Evolutionary conservation across 1,140 invertebrate genomes (phyloP).

Genomic region (Pachyrhynchus sulphureomaculatus): DNA sequence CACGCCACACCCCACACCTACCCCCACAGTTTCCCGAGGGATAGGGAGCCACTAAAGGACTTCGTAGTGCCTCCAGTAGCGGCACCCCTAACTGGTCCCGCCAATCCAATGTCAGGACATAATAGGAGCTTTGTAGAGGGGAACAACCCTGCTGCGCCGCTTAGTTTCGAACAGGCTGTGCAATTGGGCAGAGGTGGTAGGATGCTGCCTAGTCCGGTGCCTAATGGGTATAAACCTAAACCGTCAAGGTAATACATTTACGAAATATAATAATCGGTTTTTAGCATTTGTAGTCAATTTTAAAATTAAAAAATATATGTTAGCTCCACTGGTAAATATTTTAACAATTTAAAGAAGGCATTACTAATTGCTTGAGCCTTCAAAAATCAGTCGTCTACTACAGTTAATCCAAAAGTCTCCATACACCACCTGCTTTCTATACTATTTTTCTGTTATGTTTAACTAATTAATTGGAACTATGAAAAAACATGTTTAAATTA

Average conservation of each 20-base stretch:
- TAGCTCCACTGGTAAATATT: no score
- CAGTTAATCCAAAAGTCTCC: no score
- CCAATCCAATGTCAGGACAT: slow-evolving; percentile 45
- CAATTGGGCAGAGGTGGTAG: slow-evolving; percentile 82
- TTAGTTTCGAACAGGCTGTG: slow-evolving; percentile 85
- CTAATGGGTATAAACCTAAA: slow-evolving; percentile 82
- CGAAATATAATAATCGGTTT: no score
- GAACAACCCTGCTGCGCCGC: slow-evolving; percentile 52
- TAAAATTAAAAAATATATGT: no score
- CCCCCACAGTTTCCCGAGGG: slow-evolving; percentile 41
- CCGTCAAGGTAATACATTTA: slow-evolving; percentile 42
- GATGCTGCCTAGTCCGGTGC: slow-evolving; percentile 78
- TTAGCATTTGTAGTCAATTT: no score
- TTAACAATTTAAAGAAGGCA: no score
- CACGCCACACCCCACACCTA: slow-evolving; percentile 46
- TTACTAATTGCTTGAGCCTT: no score
- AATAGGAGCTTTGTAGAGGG: slow-evolving; percentile 49
- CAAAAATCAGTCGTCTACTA: no score
- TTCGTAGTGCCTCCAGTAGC: slow-evolving; percentile 35
- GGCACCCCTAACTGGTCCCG: slow-evolving; percentile 50
- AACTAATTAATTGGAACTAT: no score
- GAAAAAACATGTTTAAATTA: no score
- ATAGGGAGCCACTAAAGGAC: slow-evolving; percentile 48
- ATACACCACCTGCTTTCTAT: no score
- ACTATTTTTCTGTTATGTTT: no score